Base-by-base conservation (phyloP, 2,888 invertebrate genomes). In the Drosophila fulvimacula region DNA sequence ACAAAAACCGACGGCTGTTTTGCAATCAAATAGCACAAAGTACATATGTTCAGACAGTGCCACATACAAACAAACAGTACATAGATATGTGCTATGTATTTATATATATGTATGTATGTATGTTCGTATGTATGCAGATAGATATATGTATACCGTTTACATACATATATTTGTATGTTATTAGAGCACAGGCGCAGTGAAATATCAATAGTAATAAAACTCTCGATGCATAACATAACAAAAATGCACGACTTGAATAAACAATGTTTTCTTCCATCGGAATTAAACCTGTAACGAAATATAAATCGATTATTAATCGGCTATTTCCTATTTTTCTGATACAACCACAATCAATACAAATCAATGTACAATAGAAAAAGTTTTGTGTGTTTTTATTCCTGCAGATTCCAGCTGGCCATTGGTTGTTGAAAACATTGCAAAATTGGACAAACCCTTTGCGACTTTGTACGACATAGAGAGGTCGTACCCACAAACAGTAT, bases 391-490 rank as follows among this genome's bases (percentile, higher is more conserved):
- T 24, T 44, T 48, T 19, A 17, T 44, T 49, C 42, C 42, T 61
- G 39, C 61, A 88, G 88, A 83, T 88, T 84, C 70, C 77, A 69
- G 57, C 69, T 66, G 64, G 65, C 66, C 53, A 49, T 76, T 73
- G 69, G 71, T 80, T 78, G 68, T 66, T 75, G 63, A 81, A 83
- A 87, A 84, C 57, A 70, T 72, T 79, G 75, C 90, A 91, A 90
- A 90, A 90, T 91, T 91, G 91, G 91, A 88, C 90, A 90, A 88
- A 86, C 87, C 81, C 90, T 90, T 75, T 91, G 90, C 61, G 90
- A 91, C 75, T 90, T 90, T 72, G 91, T 90, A 85, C 91, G 90
- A 84, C 91, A 90, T 75, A 88, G 86, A 73, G 89, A 88, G 76
- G 91, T 90, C 91, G 91, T 90, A 90, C 90, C 89, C 51, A 39